Evolutionary conservation across 1,140 invertebrate species (phyloP), one percentile per base, ranked within the genome.

Genomic region (Drosophila pruinosa): DNA sequence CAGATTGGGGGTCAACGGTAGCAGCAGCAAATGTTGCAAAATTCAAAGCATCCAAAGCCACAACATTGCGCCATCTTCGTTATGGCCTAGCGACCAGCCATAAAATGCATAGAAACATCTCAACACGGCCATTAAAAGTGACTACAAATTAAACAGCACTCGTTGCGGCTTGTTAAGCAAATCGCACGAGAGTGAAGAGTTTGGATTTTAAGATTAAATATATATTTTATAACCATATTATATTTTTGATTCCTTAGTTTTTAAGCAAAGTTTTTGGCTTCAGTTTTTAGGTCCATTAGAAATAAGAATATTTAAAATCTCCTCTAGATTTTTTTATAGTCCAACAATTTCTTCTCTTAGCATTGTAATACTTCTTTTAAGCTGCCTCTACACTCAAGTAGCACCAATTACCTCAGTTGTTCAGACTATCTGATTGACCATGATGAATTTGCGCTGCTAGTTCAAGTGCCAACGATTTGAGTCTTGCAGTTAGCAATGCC

Each of bases 381-480:
- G 43, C n/a, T 28, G 15, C 15, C 22, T 26, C 57, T 50, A 5
- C 59, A 10, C 36, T 36, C 7, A 34, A 14, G 6, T 21, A 22
- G 41, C 34, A 28, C 56, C 61, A 77, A 77, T 72, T 72, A 72
- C 31, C 19, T 38, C 19, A 45, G 61, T 47, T 57, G 17, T 31
- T 14, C 36, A 38, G 10, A 31, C 28, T 56, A 39, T 54, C 12
- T 45, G 50, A 54, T 45, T 52, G 72, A 72, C 59, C 62, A 67
- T 52, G 50, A 68, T 68, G 63, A 72, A 81, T 81, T 73, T 73
- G 41, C 59, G 62, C 69, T 53, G 65, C 57, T 58, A 54, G 48
- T 68, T 81, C 17, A 56, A 53, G 57, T 36, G 72, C 39, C 19
- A n/a, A 24, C 21, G 43, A 47, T 47, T 47, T 47, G 57, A 74